These are phyloP conservation scores for Holothuria leucospilota DNA, from an alignment of 53 echinoderm and acorn worm genomes.

Conservation along the genomic window DNA sequence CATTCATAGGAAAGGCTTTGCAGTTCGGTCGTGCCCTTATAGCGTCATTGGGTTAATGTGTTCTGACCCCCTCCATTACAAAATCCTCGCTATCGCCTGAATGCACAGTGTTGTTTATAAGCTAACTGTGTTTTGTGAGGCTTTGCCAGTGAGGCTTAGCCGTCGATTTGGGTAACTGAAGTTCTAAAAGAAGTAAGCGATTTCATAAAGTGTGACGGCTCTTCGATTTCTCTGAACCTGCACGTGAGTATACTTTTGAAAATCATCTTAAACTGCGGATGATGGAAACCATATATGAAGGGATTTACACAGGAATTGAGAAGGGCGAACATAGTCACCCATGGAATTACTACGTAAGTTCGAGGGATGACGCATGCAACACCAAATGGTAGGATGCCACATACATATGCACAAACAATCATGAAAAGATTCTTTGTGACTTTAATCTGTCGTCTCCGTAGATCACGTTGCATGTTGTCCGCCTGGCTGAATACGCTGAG, in stretches of 20 bases:
- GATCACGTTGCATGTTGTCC: too few relatives aligned
- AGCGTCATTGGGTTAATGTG: too few relatives aligned
- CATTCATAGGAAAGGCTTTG: too few relatives aligned
- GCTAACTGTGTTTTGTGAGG: too few relatives aligned
- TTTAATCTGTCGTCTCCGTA: neutral
- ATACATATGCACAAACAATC: slow-evolving; percentile 1
- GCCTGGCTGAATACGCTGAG: too few relatives aligned
- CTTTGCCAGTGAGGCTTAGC: too few relatives aligned
- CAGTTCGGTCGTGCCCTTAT: too few relatives aligned
- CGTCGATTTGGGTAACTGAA: too few relatives aligned
- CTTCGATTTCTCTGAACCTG: neutral
- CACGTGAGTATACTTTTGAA: neutral
- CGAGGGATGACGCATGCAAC: neutral
- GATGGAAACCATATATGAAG: slow-evolving; percentile 17
- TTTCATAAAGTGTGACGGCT: neutral
- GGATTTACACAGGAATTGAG: slow-evolving; percentile 21
- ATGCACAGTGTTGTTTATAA: too few relatives aligned
- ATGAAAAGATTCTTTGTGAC: slow-evolving; percentile 7
- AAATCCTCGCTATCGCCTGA: too few relatives aligned
- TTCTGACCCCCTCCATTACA: too few relatives aligned
- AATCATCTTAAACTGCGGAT: slow-evolving; percentile 6
- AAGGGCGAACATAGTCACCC: neutral
- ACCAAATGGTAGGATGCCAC: slow-evolving; percentile 4
- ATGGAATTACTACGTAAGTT: slow-evolving; percentile 17
- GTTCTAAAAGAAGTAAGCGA: too few relatives aligned